These are phyloP conservation scores for Meandrina meandrites DNA, from an alignment of 92 coral and sea anemone species.

Conservation along the genomic window DNA sequence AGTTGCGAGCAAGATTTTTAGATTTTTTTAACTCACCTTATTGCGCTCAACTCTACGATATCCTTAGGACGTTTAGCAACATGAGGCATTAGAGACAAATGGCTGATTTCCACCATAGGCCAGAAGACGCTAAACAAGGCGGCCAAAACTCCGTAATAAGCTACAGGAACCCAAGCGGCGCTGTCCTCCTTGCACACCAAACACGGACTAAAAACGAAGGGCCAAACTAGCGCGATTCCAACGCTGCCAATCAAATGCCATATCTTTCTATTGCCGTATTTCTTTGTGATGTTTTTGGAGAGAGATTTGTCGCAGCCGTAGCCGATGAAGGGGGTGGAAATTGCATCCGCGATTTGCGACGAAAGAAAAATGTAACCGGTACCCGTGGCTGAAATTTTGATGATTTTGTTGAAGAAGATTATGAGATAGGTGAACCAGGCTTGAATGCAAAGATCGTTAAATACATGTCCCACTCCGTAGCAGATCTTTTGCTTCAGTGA, in stretches of 20 bases:
- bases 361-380: conserved; percentile 83
- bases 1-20: not conserved
- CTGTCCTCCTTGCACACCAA: conserved; percentile 62
- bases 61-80: conserved; percentile 83
- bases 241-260: conserved; percentile 87
- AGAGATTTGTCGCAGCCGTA: conserved; percentile 82
- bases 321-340: conserved; percentile 84
- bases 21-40: conserved; percentile 57
- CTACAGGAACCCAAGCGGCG: conserved; percentile 65
- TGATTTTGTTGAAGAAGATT: conserved; percentile 82
- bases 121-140: conserved; percentile 76
- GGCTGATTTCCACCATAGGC: conserved; percentile 96
- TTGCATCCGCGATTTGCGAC: conserved; percentile 80
- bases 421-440: conserved; percentile 89
- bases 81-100: conserved; percentile 81
- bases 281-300: conserved; percentile 62
- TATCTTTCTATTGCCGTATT: conserved; percentile 79
- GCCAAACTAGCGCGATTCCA: conserved; percentile 84
- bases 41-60: conserved; percentile 77
- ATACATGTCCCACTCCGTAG: conserved; percentile 91
- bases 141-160: conserved; percentile 68
- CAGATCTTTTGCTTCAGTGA: conserved; percentile 74
- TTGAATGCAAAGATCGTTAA: conserved; percentile 90
- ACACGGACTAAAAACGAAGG: conserved; percentile 83
- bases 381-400: conserved; percentile 63